A percentile compares a stretch with the other conserved stretches of the same genome.
Evolutionary conservation across 2,797 vertebrate species (phyloP).

Genomic region (Heliangelus exortis): DNA sequence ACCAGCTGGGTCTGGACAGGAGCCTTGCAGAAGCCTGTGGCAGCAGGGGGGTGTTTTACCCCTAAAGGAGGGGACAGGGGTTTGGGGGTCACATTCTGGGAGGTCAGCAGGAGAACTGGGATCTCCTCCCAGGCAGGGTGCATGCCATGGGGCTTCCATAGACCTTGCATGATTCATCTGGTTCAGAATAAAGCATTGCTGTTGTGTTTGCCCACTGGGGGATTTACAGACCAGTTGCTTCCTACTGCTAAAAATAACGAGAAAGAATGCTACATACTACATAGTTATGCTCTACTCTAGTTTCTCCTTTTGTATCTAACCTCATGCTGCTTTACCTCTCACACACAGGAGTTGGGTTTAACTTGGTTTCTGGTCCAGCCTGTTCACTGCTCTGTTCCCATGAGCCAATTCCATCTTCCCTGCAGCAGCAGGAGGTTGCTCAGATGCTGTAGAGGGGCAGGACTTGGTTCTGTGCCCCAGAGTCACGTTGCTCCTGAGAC

Average conservation of each 20-base stretch:
- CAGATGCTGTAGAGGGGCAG: fast-evolving
- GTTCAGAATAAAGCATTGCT: not conserved
- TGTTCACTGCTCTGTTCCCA: too few species aligned
- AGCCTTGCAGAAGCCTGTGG: not conserved
- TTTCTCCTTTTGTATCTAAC: not conserved
- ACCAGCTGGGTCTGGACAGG: fast-evolving
- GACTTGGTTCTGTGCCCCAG: fast-evolving
- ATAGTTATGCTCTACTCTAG: not conserved
- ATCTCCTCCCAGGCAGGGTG: too few species aligned
- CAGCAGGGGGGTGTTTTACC: not conserved
- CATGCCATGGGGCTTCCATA: fast-evolving
- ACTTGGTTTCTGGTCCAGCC: fast-evolving
- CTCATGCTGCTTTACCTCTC: fast-evolving
- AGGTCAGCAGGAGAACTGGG: too few species aligned
- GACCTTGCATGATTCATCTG: not conserved
- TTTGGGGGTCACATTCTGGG: not conserved
- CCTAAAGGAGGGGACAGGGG: not conserved
- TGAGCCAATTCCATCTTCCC: not conserved
- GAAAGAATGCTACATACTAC: fast-evolving
- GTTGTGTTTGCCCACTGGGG: fast-evolving
- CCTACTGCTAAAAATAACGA: not conserved
- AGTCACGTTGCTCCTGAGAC: fast-evolving
- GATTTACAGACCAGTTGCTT: not conserved
- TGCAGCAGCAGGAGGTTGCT: fast-evolving
- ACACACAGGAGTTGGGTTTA: fast-evolving